Evolutionary conservation across 2,797 vertebrate genomes (phyloP), one percentile per base, ranked within the genome.

Genomic region (Meda fulgida): DNA sequence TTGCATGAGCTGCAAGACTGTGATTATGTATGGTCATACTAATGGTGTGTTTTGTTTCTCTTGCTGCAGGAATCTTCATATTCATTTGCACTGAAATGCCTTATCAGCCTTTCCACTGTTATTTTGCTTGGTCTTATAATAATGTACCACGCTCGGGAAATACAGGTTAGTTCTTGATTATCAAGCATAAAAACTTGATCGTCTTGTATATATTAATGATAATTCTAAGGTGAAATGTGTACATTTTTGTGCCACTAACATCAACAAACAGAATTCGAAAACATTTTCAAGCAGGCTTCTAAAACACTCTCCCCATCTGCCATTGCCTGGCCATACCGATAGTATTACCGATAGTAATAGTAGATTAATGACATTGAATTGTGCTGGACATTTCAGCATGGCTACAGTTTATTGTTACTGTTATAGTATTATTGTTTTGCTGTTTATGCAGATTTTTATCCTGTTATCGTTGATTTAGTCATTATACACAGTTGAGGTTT

Each of bases 81-180:
- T 90, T 99, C 97, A 81, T 97, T 99, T 91, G 97, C 97, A 91
- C 97, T 98, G 95, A 98, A 98, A 96, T 98, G 97, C 96, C 97
- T 99, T 95, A 98, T 99, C 97, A 98, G 97, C 95, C 97, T 99
- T 93, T 99, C 97, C 89, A 99, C 97, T 81, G 92, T 97, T 94
- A 97, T 98, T 95, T 95, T 99, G 90, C 96, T 99, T 93, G 97
- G 97, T 92, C 97, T 99, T 91, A 97, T 99, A 91, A 92, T 98
- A 94, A 97, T 99, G 94, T 99, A 99, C 95, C 97, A 98, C 63
- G 97, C 97, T 91, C 94, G 97, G 84, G 97, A 99, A 95, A 97
- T 99, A 93, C 97, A 98, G 97, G 97, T 98, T 93, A 95, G 97
- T 91, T 36, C 16, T 53, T 58, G 29, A 78, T 10, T 11, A 14